phyloP scores from a whole-genome alignment of 2,113 vertebrate species.

The Chaetodon trifascialis region DNA sequence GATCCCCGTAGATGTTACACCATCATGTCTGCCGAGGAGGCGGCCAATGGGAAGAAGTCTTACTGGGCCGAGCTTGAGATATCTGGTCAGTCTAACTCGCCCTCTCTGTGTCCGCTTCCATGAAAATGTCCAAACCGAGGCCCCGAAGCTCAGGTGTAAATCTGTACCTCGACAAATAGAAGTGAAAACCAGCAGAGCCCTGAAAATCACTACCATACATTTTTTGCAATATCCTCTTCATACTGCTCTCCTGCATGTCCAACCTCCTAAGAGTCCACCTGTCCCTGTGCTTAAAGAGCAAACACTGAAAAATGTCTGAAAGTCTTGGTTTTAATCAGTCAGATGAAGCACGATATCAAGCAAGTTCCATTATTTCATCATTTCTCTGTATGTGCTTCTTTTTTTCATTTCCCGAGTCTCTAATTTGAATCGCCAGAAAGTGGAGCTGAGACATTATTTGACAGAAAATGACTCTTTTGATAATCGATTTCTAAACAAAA shows the following conservation, averaged over 20 bases:
- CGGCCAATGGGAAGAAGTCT: slow-evolving; percentile 96
- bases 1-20: slow-evolving; percentile 98
- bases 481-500: neutral
- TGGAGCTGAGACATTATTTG: too few relatives aligned
- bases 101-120: neutral
- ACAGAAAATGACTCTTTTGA: neutral
- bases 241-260: neutral
- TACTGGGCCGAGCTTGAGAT: slow-evolving; percentile 99
- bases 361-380: too few relatives aligned
- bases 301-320: too few relatives aligned
- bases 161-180: neutral
- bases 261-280: too few relatives aligned
- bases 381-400: too few relatives aligned
- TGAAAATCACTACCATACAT: neutral
- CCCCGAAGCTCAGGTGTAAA: neutral
- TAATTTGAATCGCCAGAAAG: too few relatives aligned
- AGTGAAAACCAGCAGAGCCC: neutral
- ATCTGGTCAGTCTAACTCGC: slow-evolving; percentile 88
- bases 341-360: too few relatives aligned
- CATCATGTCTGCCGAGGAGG: slow-evolving; percentile 99
- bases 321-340: too few relatives aligned
- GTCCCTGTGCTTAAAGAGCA: too few relatives aligned
- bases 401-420: too few relatives aligned
- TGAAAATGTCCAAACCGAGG: neutral
- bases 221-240: neutral